Evolutionary conservation across 1,140 invertebrate genomes (phyloP).

Genomic region (Gonatopus flavifemur): DNA sequence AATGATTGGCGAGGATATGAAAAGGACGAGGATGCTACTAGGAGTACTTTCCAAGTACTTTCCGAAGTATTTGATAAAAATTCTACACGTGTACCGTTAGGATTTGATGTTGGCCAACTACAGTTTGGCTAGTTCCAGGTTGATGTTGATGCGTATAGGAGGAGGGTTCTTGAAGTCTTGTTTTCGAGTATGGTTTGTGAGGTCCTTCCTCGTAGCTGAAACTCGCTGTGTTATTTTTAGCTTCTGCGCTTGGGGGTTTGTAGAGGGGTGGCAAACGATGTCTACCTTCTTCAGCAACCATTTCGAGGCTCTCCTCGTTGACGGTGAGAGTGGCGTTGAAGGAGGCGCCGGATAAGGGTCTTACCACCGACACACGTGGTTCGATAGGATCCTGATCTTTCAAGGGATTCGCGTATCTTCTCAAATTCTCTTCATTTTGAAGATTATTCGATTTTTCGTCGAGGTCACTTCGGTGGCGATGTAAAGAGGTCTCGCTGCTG

Average conservation of each 20-base stretch:
- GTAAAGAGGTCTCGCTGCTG: conserved; percentile 61
- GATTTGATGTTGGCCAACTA: conserved; percentile 56
- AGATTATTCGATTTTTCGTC: conserved; percentile 84
- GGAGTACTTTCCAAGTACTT: not conserved
- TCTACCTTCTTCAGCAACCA: conserved; percentile 62
- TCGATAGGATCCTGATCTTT: conserved; percentile 61
- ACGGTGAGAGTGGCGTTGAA: conserved; percentile 47
- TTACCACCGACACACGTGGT: conserved; percentile 62
- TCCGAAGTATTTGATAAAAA: not conserved
- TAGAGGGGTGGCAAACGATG: conserved; percentile 63
- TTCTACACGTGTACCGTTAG: conserved; percentile 61
- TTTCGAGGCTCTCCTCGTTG: conserved; percentile 65
- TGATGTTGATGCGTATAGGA: conserved; percentile 44
- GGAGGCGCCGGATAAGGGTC: conserved; percentile 61
- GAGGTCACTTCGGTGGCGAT: conserved; percentile 71
- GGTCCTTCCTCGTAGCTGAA: conserved; percentile 68
- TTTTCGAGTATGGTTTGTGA: conserved; percentile 78
- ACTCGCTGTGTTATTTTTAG: conserved; percentile 76
- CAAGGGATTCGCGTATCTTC: conserved; percentile 67
- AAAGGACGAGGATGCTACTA: no score
- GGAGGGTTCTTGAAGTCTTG: conserved; percentile 60
- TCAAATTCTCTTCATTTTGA: conserved; percentile 86
- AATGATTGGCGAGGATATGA: no score
- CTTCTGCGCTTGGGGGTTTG: conserved; percentile 64
- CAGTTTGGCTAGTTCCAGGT: conserved; percentile 51